Evolutionary conservation across 2,797 vertebrate species (phyloP), one percentile per base, ranked within the genome.

Genomic region (Cyprinodon diabolis): DNA sequence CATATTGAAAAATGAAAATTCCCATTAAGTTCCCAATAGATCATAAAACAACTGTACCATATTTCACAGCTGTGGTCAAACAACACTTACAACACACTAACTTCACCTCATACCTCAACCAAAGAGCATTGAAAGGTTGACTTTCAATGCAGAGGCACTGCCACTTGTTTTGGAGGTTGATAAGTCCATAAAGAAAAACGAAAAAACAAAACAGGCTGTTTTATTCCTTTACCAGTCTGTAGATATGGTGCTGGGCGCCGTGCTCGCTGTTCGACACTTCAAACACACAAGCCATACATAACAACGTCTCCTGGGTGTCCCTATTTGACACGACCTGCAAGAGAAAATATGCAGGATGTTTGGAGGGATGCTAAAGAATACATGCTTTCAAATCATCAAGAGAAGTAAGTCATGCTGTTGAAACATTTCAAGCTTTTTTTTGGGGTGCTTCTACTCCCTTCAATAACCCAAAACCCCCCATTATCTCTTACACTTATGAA

Each of bases 231-330:
- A 99, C 97, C 93, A 99, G 96, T 95, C 98, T 96, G 96, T 99
- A 99, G 96, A 98, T 99, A 76, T 99, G 98, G 94, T 99, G 98
- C 89, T 99, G 98, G 87, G 98, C 98, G 73, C 98, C 98, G 0
- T 99, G 98, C 90, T 99, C 98, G 47, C 98, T 99, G 96, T 98
- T 99, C 0, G 98, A 99, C 82, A 99, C 98, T 90, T 99, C 98
- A 84, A 99, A 99, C 90, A 99, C 98, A 91, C 97, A 99, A 72
- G 98, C 98, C 97, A 99, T 99, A 93, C 98, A 99, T 88, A 99
- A 96, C 90, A 99, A 95, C 15, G 97, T 99, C 94, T 99, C 98
- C 95, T 99, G 98, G 79, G 98, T 99, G 89, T 99, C 98, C 92
- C 98, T 96, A 92, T 99, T 99, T 66, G 97, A 98, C 93, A 99